Evolutionary conservation across 2,888 invertebrate genomes (phyloP).

Genomic region (Hyppa rectilinea): DNA sequence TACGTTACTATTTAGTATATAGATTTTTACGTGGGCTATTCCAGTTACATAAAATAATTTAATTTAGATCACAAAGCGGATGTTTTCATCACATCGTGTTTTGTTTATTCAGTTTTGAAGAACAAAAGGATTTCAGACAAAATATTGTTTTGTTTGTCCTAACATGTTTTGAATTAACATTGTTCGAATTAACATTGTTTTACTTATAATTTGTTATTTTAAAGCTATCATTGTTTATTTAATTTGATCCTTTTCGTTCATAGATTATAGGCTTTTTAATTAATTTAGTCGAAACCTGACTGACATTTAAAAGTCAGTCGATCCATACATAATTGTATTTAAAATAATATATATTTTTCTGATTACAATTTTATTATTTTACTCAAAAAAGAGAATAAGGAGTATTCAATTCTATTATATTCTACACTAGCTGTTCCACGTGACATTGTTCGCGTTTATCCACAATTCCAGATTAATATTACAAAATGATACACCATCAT

Average conservation of each 20-base stretch:
- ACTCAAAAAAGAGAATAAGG: too few species aligned
- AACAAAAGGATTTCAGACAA: conserved; percentile 27
- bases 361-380: too few species aligned
- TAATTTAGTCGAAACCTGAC: background rate
- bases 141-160: conserved; percentile 6
- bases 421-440: background rate
- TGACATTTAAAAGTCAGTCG: background rate
- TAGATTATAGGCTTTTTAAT: background rate
- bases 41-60: too few species aligned
- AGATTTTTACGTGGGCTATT: too few species aligned
- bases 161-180: conserved; percentile 14
- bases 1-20: too few species aligned
- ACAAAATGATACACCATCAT: too few species aligned
- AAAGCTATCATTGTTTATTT: background rate
- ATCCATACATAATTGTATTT: background rate
- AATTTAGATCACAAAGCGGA: conserved; percentile 23
- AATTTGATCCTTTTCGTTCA: background rate
- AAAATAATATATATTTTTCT: background rate
- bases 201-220: background rate
- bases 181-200: conserved; percentile 14
- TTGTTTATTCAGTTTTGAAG: conserved; percentile 15
- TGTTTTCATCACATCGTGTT: conserved; percentile 15
- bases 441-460: background rate
- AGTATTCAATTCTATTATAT: too few species aligned
- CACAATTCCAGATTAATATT: too few species aligned